Evolutionary conservation across 1,140 invertebrate species (phyloP).

Genomic region (Choristoneura fumiferana): DNA sequence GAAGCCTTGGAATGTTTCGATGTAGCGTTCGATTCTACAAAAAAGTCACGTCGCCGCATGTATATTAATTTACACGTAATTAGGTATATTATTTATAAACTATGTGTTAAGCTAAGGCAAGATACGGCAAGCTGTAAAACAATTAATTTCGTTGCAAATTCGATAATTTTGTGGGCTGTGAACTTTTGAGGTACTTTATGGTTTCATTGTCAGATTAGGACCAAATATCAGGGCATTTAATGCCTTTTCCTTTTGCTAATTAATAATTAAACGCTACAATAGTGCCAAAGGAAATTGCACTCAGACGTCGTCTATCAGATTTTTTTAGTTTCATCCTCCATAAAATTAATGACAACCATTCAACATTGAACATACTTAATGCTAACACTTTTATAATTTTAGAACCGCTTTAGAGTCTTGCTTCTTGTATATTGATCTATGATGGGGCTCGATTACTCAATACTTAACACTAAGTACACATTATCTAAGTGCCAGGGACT

Average conservation of each 20-base stretch:
- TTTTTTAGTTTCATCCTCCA: neutral
- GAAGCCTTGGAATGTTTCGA: constrained; percentile 25
- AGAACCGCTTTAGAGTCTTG: constrained; percentile 11
- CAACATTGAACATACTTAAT: constrained; percentile 12
- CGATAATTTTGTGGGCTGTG: neutral
- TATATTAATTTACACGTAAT: neutral
- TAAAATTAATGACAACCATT: constrained; percentile 16
- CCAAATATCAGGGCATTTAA: neutral
- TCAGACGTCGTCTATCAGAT: too few relatives aligned
- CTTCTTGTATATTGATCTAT: constrained; percentile 2
- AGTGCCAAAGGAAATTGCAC: neutral
- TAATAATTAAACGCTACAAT: neutral
- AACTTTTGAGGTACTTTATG: neutral
- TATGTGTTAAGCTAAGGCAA: constrained; percentile 13
- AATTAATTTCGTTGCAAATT: constrained; percentile 12
- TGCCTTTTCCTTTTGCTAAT: neutral
- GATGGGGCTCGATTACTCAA: too few relatives aligned
- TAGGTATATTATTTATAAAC: neutral
- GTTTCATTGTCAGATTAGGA: neutral
- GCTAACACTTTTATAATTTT: constrained; percentile 1
- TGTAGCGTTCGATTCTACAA: constrained; percentile 20
- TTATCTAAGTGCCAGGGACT: constrained; percentile 36
- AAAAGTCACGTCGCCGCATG: neutral
- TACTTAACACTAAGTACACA: constrained; percentile 14
- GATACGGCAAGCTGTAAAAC: constrained; percentile 6